These are phyloP conservation scores for Yponomeuta malinellus DNA, from an alignment of 2,888 invertebrate species.

Conservation along the genomic window DNA sequence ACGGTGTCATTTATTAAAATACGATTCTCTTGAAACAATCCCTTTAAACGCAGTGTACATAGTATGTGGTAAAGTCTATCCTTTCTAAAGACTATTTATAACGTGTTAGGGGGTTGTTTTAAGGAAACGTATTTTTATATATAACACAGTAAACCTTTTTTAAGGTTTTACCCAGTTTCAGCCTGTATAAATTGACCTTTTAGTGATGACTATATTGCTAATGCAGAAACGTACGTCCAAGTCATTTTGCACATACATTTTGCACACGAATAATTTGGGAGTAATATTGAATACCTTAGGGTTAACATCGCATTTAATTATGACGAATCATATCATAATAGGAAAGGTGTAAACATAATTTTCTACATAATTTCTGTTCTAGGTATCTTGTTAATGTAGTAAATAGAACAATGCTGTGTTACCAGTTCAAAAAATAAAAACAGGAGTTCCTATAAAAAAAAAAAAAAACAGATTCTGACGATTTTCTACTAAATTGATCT, in stretches of 20 bases:
- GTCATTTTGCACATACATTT: neutral
- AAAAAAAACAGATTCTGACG: conserved; percentile 22
- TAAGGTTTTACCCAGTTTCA: too few relatives aligned
- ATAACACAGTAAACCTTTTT: too few relatives aligned
- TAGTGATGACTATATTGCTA: too few relatives aligned
- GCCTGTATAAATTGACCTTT: too few relatives aligned
- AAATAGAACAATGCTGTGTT: conserved; percentile 12
- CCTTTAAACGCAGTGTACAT: too few relatives aligned
- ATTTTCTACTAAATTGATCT: conserved; percentile 16
- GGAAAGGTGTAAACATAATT: conserved; percentile 9
- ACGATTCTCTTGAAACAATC: too few relatives aligned
- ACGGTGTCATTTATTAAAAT: too few relatives aligned
- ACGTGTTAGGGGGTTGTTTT: too few relatives aligned
- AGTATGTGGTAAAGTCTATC: too few relatives aligned
- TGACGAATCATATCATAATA: conserved; percentile 25
- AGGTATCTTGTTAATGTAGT: neutral
- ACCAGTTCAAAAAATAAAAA: conserved; percentile 22
- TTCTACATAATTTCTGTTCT: conserved; percentile 16
- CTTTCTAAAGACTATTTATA: too few relatives aligned
- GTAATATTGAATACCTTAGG: conserved; percentile 13
- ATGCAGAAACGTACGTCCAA: neutral
- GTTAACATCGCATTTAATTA: conserved; percentile 29
- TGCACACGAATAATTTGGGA: neutral
- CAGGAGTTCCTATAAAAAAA: conserved; percentile 41
- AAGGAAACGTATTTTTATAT: too few relatives aligned